Conservation (phyloP, 2,797 vertebrate genomes). For the Australoheros facetus region DNA sequence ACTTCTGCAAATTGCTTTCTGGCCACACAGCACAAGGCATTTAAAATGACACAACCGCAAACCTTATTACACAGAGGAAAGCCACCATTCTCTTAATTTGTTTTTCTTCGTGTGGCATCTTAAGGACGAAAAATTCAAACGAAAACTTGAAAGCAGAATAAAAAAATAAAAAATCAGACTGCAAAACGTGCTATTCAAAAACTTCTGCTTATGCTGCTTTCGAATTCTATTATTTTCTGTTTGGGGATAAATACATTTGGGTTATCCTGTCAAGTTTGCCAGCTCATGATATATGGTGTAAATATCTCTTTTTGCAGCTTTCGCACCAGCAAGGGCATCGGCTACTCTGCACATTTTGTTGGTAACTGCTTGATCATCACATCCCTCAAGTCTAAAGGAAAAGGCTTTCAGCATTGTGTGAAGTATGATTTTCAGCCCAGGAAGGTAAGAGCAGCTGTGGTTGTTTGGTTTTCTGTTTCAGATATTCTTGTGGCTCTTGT, state of each 20-base stretch:
- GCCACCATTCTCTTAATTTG: not conserved
- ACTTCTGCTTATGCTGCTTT: not conserved
- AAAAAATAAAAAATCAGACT: not conserved
- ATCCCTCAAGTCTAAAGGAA: conserved; percentile 98
- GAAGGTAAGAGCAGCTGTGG: conserved; percentile 82
- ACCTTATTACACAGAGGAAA: not conserved
- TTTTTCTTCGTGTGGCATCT: not conserved
- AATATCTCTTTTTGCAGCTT: conserved; percentile 82
- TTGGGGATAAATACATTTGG: not conserved
- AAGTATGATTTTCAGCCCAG: conserved; percentile 98
- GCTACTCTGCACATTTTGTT: conserved; percentile 97
- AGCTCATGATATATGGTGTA: not conserved
- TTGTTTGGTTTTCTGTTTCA: not conserved
- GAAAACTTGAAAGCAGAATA: not conserved
- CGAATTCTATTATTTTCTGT: not conserved
- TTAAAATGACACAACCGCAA: conserved; percentile 3
- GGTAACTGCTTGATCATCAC: conserved; percentile 95
- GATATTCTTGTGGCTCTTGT: not conserved
- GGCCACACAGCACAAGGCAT: not conserved
- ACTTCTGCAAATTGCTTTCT: conserved; percentile 24
- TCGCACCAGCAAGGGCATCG: conserved; percentile 96
- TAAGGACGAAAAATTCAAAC: not conserved
- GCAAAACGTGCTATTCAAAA: not conserved
- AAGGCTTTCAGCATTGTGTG: conserved; percentile 98
- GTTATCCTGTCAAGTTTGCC: not conserved